Evolutionary conservation across 1,140 invertebrate genomes (phyloP).

Genomic region (Phenacoccus solenopsis): DNA sequence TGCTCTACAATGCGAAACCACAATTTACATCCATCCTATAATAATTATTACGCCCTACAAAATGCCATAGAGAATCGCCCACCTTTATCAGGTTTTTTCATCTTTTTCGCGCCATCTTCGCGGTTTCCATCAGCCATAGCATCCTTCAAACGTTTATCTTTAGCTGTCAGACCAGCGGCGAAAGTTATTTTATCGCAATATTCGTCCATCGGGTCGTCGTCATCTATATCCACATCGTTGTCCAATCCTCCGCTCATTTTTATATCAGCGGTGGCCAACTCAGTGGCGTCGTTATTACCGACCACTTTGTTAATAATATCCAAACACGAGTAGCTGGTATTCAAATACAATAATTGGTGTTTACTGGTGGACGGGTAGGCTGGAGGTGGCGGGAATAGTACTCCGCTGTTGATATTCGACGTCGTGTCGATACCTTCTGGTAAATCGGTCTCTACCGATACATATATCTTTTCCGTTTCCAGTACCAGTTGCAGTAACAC

Average conservation of each 20-base stretch:
- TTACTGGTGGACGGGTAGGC: background rate
- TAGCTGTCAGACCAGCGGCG: constrained; percentile 65
- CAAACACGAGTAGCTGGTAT: background rate
- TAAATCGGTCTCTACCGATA: constrained; percentile 47
- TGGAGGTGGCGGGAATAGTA: background rate
- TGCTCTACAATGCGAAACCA: background rate
- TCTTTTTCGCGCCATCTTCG: background rate
- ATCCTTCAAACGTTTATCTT: constrained; percentile 69
- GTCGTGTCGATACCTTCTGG: background rate
- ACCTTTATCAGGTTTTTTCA: constrained; percentile 11
- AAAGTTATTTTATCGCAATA: constrained; percentile 48
- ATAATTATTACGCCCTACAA: too few species aligned
- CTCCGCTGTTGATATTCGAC: background rate
- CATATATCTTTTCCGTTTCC: constrained; percentile 68
- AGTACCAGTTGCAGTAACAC: constrained; percentile 71
- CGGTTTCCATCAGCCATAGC: constrained; percentile 40
- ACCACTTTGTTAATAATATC: constrained; percentile 1
- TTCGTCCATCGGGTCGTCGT: constrained; percentile 31
- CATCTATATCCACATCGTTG: constrained; percentile 23
- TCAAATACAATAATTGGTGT: background rate
- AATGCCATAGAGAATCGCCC: background rate
- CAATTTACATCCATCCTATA: too few species aligned
- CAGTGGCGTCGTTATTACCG: background rate
- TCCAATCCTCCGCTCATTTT: background rate
- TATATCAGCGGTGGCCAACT: background rate